A percentile compares a stretch with the other conserved stretches of the same genome.
These are phyloP conservation scores for Cotesia vestalis DNA, from an alignment of 1,140 invertebrate species.

Conservation along the genomic window DNA sequence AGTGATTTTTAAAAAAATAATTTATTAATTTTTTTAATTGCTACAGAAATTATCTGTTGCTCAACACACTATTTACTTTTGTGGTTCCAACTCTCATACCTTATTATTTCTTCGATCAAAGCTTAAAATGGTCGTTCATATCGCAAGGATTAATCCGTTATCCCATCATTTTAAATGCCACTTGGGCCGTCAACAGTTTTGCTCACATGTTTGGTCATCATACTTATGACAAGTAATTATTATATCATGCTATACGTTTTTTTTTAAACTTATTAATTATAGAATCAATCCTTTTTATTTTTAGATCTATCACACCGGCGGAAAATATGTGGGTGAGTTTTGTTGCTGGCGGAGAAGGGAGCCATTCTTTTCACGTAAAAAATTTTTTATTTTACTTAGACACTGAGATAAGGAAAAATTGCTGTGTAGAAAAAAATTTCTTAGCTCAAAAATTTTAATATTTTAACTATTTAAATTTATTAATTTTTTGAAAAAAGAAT, in stretches of 20 bases:
- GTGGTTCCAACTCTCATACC: conserved; percentile 24
- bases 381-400: no score
- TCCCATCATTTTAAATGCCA: conserved; percentile 71
- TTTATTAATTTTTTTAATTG: conserved; percentile 34
- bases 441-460: no score
- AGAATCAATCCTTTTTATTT: neutral
- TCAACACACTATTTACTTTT: conserved; percentile 17
- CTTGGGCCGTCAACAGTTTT: conserved; percentile 77
- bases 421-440: no score
- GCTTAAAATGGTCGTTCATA: conserved; percentile 7
- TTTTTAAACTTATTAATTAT: conserved; percentile 6
- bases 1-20: conserved; percentile 17
- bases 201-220: conserved; percentile 74
- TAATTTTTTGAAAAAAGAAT: no score
- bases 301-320: conserved; percentile 68
- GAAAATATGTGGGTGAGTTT: conserved; percentile 49
- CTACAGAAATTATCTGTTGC: neutral
- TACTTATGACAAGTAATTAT: conserved; percentile 72
- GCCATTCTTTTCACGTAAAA: conserved; percentile 85
- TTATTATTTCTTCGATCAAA: conserved; percentile 26
- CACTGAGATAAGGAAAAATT: no score
- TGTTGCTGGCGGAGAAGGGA: conserved; percentile 72
- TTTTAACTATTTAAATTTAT: no score
- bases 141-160: conserved; percentile 45
- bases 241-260: neutral